phyloP scores from a whole-genome alignment of 1,140 invertebrate genomes.

The Zaprionus kolodkinae region DNA sequence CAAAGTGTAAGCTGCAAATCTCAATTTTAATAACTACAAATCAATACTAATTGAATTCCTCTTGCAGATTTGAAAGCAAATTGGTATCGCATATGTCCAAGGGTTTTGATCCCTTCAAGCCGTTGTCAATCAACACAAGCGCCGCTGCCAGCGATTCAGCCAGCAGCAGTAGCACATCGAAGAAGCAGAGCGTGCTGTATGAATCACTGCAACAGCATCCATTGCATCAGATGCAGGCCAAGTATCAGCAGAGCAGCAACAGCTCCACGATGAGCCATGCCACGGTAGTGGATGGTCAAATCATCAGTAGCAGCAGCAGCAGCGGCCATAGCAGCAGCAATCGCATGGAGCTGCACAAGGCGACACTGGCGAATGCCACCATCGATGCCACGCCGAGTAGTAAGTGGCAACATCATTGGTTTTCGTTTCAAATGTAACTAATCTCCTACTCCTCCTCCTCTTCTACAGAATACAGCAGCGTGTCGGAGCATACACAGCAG shows the following conservation, averaged over 20 bases:
- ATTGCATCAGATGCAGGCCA: conserved; percentile 65
- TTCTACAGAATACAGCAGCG: conserved; percentile 54
- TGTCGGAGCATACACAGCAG: conserved; percentile 45
- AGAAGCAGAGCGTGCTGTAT: conserved; percentile 77
- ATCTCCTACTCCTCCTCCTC: background rate
- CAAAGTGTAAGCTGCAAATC: conserved; percentile 65
- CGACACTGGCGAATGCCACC: conserved; percentile 74
- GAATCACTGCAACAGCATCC: conserved; percentile 82
- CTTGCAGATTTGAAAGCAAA: conserved; percentile 75
- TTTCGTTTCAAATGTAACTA: background rate
- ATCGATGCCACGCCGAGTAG: conserved; percentile 56
- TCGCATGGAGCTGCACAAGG: conserved; percentile 80
- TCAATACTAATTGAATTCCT: background rate
- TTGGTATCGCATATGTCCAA: conserved; percentile 81
- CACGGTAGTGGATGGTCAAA: conserved; percentile 66
- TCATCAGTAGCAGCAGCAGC: conserved; percentile 31
- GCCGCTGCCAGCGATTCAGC: conserved; percentile 45
- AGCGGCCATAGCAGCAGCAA: conserved; percentile 31
- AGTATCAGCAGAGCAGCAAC: conserved; percentile 56
- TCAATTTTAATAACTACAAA: no score
- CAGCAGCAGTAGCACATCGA: conserved; percentile 36
- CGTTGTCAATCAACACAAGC: conserved; percentile 79
- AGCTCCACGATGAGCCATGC: conserved; percentile 24
- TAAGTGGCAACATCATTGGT: conserved; percentile 23
- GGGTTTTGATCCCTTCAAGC: conserved; percentile 82